These are phyloP conservation scores for Colistium nudipinnis DNA, from an alignment of 2,113 vertebrate species.

Conservation along the genomic window DNA sequence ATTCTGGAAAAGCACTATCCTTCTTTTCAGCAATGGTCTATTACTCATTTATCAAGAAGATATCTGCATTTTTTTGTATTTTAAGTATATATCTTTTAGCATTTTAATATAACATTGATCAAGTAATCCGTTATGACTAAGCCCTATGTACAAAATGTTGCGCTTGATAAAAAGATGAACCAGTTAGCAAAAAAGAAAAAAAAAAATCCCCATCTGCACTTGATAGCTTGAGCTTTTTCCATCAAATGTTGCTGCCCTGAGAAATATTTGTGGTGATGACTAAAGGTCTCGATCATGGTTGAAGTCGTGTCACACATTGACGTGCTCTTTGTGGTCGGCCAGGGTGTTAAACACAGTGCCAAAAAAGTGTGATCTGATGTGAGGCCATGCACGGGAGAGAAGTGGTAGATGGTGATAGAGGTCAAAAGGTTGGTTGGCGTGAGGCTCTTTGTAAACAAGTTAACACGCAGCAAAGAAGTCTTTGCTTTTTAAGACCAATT, in stretches of 20 bases:
- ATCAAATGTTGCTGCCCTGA: background rate
- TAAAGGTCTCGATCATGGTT: slow-evolving; percentile 15
- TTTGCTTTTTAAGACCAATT: too few species aligned
- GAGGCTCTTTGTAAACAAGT: background rate
- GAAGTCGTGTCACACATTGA: slow-evolving; percentile 7
- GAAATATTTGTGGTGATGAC: background rate
- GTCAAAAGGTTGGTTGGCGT: background rate
- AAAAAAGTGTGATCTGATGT: slow-evolving; percentile 5
- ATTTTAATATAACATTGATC: too few species aligned
- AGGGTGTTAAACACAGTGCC: slow-evolving; percentile 58
- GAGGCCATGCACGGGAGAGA: background rate
- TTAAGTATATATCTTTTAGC: too few species aligned
- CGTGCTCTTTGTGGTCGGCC: slow-evolving; percentile 53
- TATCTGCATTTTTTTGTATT: too few species aligned
- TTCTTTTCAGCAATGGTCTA: too few species aligned
- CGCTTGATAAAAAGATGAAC: background rate
- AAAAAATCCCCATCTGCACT: background rate
- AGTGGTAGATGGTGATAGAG: background rate
- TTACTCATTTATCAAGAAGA: too few species aligned
- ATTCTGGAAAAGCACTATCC: too few species aligned
- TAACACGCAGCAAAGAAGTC: background rate
- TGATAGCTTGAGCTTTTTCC: slow-evolving; percentile 12
- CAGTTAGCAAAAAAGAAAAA: background rate
- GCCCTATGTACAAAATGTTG: too few species aligned
- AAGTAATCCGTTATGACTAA: too few species aligned